Conservation (phyloP, 2,113 vertebrate species). For the Cyphomyrus plagiostoma region DNA sequence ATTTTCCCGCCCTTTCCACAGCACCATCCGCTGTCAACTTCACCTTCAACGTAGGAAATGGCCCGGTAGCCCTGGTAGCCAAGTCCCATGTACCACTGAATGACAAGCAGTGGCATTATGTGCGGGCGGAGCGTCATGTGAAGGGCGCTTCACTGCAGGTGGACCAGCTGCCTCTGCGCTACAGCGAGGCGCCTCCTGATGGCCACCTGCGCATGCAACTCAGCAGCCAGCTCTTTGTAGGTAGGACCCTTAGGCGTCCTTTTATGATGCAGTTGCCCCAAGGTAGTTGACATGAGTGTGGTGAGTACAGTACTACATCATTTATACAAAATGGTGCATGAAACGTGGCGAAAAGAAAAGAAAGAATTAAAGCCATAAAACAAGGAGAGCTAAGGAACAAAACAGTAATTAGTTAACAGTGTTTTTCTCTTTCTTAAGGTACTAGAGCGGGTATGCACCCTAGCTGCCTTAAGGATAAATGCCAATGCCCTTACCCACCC, state of each 20-base stretch:
- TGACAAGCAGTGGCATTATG: conserved; percentile 91
- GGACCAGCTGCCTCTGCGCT: conserved; percentile 75
- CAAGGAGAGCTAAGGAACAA: neutral
- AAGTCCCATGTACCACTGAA: conserved; percentile 78
- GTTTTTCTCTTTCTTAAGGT: neutral
- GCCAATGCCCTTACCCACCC: neutral
- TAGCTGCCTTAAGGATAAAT: neutral
- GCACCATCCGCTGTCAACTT: conserved; percentile 82
- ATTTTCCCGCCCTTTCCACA: conserved; percentile 36
- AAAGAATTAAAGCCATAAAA: neutral
- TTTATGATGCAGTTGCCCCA: neutral
- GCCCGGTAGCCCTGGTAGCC: conserved; percentile 68
- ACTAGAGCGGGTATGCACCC: neutral
- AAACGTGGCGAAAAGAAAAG: neutral
- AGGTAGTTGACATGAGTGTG: neutral
- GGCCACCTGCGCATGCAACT: conserved; percentile 79
- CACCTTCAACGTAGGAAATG: conserved; percentile 83
- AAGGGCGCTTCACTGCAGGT: conserved; percentile 86
- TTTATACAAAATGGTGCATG: neutral
- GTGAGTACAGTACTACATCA: neutral
- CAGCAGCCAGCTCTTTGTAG: conserved; percentile 87
- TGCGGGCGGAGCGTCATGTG: conserved; percentile 81
- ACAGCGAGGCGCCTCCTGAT: conserved; percentile 68
- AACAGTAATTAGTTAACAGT: neutral
- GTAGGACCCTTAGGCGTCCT: conserved; percentile 56